phyloP scores from a whole-genome alignment of 2,797 vertebrate species.

The Sebastes alutus region DNA sequence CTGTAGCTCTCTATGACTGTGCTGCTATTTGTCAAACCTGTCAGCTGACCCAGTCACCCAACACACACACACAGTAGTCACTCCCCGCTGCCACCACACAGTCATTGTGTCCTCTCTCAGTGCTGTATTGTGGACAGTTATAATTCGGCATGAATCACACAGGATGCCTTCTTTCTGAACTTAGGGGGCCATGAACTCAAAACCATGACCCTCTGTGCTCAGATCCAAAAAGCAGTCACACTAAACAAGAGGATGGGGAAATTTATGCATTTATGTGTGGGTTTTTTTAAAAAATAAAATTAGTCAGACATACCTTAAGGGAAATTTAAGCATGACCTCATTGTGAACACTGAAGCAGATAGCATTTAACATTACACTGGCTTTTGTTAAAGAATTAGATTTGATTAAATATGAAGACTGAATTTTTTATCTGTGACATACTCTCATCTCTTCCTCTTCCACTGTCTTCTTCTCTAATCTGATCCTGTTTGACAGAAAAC shows the following conservation, averaged over 20 bases:
- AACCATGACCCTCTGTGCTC: background rate
- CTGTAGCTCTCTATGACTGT: slow-evolving; percentile 11
- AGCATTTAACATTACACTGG: background rate
- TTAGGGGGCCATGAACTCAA: background rate
- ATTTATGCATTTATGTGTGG: background rate
- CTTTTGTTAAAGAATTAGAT: background rate
- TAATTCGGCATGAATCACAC: slow-evolving; percentile 5
- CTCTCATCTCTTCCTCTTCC: background rate
- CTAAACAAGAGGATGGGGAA: background rate
- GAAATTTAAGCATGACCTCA: background rate
- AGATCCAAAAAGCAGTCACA: background rate
- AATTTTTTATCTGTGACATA: background rate
- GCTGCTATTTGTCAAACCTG: slow-evolving; percentile 37
- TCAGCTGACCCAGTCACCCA: slow-evolving; percentile 51
- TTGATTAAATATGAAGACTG: background rate
- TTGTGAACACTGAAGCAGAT: background rate
- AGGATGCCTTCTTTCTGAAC: background rate
- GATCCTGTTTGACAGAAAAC: slow-evolving; percentile 42
- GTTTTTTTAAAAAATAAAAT: background rate
- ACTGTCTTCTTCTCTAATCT: background rate
- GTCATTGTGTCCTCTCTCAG: slow-evolving; percentile 7
- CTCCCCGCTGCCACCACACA: background rate
- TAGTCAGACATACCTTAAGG: background rate
- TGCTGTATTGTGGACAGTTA: slow-evolving; percentile 16
- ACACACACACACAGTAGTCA: background rate